These are phyloP conservation scores for Plusia festucae DNA, from an alignment of 2,888 invertebrate species.

Conservation along the genomic window DNA sequence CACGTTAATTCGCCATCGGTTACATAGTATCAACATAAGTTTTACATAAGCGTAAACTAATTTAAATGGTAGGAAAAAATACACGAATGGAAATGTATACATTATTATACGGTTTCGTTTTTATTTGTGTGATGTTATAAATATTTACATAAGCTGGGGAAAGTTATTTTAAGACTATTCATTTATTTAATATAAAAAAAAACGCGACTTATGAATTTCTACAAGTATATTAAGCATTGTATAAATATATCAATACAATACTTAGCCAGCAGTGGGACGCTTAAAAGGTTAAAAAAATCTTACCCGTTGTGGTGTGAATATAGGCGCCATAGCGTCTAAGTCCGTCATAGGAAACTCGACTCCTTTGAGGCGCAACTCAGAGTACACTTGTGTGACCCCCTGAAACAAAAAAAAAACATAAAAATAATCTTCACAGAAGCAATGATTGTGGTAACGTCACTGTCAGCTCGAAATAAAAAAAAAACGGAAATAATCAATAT, in stretches of 20 bases:
- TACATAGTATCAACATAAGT: neutral
- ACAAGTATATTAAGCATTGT: neutral
- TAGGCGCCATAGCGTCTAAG: conserved; percentile 97
- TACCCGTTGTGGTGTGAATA: conserved; percentile 97
- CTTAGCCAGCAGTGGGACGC: no score
- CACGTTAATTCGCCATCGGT: neutral
- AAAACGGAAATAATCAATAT: no score
- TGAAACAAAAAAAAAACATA: conserved; percentile 73
- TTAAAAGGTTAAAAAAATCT: no score
- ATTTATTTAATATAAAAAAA: no score
- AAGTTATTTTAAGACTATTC: no score
- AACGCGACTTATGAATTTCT: neutral
- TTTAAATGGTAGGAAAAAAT: neutral
- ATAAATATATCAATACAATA: no score
- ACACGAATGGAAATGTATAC: neutral
- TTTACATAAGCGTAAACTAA: neutral
- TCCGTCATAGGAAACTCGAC: conserved; percentile 99
- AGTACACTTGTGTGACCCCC: conserved; percentile 98
- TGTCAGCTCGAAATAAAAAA: no score
- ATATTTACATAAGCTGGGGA: neutral
- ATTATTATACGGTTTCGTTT: neutral
- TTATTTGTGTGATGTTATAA: neutral
- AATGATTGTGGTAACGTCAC: no score
- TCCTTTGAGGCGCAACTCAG: conserved; percentile 97
- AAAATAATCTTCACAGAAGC: no score